Base-by-base conservation (phyloP, 2,113 vertebrate species). In the Lophotis ruficrista region DNA sequence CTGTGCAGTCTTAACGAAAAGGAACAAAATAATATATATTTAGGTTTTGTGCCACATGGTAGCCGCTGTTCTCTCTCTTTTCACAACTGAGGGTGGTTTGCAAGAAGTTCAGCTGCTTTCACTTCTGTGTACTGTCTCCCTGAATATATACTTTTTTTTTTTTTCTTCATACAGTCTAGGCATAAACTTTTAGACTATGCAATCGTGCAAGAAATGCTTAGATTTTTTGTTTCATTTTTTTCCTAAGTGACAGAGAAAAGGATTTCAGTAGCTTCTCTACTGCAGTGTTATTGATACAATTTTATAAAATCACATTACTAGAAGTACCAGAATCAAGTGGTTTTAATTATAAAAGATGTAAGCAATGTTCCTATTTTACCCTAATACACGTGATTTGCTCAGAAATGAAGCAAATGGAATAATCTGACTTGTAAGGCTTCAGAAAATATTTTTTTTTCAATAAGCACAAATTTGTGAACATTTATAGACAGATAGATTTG, bases 1-100 rank as follows among this genome's bases (percentile, higher is more conserved):
- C 98, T 98, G 76, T 93, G 96, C 97, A 97, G 97, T 96, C 97
- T 98, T 96, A 94, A 97, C 95, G 95, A 98, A 98, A 96, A 98
- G 97, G 98, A 98, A 97, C 97, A 97, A 93, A 97, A 93, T 98
- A 97, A 97, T 96, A 96, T 95, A 96, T 94, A 97, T 95, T 97
- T 96, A 95, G 96, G 86, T 96, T 97, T 90, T 89, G 72, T 96
- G 94, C 92, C 92, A 96, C 87, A 94, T 97, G 97, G 96, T 97
- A 94, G 84, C 93, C 90, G 91, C 91, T 94, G 89, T 92, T 96
- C 95, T 95, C 87, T 96, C 96, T 94, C 94, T 94, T 92, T 96
- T 95, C 87, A 96, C 78, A 88, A 95, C 83, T 94, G 95, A 94
- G 90, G 94, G 89, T 89, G 82, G 79, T 95, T 97, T 96, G 94